Evolutionary conservation across 2,797 vertebrate species (phyloP), one percentile per base, ranked within the genome.

Genomic region (Oreochromis grahami): DNA sequence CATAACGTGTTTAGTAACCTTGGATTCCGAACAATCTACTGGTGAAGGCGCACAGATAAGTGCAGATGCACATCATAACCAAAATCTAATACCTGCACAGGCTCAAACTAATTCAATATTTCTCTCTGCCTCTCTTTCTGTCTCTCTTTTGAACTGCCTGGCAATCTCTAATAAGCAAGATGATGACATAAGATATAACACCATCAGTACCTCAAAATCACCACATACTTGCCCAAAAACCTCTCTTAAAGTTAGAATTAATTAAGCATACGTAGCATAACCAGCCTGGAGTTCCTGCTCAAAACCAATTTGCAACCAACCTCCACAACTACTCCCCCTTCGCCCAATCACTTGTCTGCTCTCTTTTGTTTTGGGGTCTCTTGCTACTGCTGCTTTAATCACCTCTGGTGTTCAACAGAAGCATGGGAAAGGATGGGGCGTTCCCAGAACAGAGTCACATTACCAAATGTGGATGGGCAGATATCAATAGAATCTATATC

Each of bases 1-100:
- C 50, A 58, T 81, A 79, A 91, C 89, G 78, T 86, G 80, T 76
- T 85, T 82, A 41, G 72, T 1, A 26, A 79, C 29, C 13, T 8
- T 26, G 52, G 82, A 80, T 52, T 60, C 50, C 77, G 15, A 84
- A 79, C 29, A 41, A 29, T 60, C 48, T 56, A 17, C 51, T 52
- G 52, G 63, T 78, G 80, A 78, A 52, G 80, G 45, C 7, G 76
- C 38, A 56, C 9, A 10, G 36, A 82, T 78, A 88, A 81, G 45
- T 5, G 4, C 60, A 29, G 55, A 85, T 65, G 80, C 52, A 85
- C 8, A 38, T 79, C 50, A 65, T 68, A 50, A 74, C 0, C 26
- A 74, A 74, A 74, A 32, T 50, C 15, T n/a, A 50, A 72, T 32
- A 50, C 17, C 11, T n/a, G 70, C 26, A 48, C 43, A 50, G 70